A percentile compares a stretch with the other conserved stretches of the same genome.
Conservation (phyloP, 2,113 vertebrate genomes). For the Colius striatus region DNA sequence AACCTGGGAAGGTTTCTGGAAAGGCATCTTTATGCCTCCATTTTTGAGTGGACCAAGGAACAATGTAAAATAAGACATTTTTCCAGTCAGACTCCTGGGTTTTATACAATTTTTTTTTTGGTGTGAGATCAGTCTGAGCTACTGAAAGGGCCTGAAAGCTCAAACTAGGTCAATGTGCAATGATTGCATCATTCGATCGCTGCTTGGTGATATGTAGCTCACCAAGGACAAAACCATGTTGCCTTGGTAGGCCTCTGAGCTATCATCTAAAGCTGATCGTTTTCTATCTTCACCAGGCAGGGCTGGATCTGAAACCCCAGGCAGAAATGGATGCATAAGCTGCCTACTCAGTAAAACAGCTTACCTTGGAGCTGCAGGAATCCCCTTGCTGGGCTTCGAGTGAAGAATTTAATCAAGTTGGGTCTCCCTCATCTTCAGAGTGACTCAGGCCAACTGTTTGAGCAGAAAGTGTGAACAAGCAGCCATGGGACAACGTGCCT, state of each 20-base stretch:
- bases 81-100: background rate
- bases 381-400: background rate
- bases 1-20: background rate
- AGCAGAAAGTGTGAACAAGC: background rate
- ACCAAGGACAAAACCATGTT: background rate
- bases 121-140: background rate
- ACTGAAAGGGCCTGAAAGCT: background rate
- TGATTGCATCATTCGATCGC: background rate
- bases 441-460: background rate
- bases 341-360: background rate
- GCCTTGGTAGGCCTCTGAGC: background rate
- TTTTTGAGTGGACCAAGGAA: background rate
- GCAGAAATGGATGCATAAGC: background rate
- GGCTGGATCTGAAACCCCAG: background rate
- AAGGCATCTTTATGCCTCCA: background rate
- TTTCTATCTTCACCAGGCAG: background rate
- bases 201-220: background rate
- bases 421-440: background rate
- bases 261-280: background rate
- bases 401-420: background rate
- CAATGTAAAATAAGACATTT: background rate
- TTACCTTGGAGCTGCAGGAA: background rate
- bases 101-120: background rate
- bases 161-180: background rate
- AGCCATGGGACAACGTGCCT: background rate